Evolutionary conservation across 2,113 vertebrate genomes (phyloP), one percentile per base, ranked within the genome.

Genomic region (Cynopterus brachyotis): DNA sequence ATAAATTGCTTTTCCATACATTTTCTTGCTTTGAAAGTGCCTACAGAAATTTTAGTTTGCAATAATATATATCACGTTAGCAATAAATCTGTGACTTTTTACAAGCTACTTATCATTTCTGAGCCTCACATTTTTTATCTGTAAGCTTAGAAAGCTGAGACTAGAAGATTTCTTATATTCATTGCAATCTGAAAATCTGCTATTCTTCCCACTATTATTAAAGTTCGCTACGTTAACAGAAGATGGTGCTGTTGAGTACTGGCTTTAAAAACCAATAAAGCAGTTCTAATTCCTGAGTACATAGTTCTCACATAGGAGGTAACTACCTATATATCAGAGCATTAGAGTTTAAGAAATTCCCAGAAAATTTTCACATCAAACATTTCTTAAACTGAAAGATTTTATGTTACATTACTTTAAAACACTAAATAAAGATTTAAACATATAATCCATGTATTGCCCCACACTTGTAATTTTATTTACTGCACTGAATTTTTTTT

Each of bases 201-300:
- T 32, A 42, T 53, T 91, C 69, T 94, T 75, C 11, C 42, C 35
- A 47, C 50, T 79, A 9, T 64, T 92, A 57, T 42, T 97, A 91
- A 89, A 73, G 88, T 91, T 84, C 55, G 85, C 12, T 26, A 4
- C 73, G 53, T 94, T 75, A 37, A 37, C 83, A 93, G 85, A 78
- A 87, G 42, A 59, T 62, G 30, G 95, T 85, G 79, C 92, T 96
- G 62, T 80, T 91, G 89, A 75, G 91, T 85, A 59, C 17, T 87
- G n/a, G 42, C 50, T 94, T 45, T 69, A 87, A 66, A 96, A 64
- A 40, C 55, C 9, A 55, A 55, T 55, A 24, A 57, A 89, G 15
- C 26, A 40, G 37, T 35, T 89, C 12, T 42, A 32, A 53, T 95
- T 62, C 28, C 45, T 15, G 6, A 73, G 11, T 42, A 72, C 19